Conservation (phyloP, 2,113 vertebrate species). For the Dasypus novemcinctus region DNA sequence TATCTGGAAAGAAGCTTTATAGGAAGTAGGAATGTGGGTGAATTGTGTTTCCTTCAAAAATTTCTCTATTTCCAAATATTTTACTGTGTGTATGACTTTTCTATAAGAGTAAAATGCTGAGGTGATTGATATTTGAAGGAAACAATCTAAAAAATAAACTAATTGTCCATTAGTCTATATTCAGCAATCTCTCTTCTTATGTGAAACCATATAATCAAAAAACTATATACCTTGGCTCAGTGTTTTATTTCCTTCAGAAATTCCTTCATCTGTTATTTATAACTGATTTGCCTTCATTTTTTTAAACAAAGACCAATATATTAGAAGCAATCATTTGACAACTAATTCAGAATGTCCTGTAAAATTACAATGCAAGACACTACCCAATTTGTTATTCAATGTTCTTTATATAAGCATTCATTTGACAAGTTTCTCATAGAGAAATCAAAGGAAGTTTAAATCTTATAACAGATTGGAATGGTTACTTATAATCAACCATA, state of each 20-base stretch:
- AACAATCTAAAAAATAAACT: not conserved
- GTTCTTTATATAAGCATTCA: not conserved
- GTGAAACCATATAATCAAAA: not conserved
- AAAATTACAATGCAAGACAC: not conserved
- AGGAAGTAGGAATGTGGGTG: not conserved
- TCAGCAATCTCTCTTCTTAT: not conserved
- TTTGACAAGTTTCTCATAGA: not conserved
- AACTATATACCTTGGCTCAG: not conserved
- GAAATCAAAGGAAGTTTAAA: not conserved
- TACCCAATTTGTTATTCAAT: not conserved
- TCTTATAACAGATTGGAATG: not conserved
- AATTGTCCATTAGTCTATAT: not conserved
- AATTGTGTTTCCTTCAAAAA: not conserved
- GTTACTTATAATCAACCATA: not conserved
- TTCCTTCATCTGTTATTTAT: not conserved
- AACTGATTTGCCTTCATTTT: not conserved
- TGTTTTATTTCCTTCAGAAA: not conserved
- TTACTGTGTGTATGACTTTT: not conserved
- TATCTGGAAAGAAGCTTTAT: not conserved
- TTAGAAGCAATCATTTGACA: not conserved
- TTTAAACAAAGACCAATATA: not conserved
- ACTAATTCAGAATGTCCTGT: not conserved
- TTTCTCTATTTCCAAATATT: not conserved
- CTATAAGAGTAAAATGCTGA: not conserved
- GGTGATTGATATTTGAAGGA: not conserved